Base-by-base conservation (phyloP, 2,888 invertebrate species). In the Agapostemon virescens region DNA sequence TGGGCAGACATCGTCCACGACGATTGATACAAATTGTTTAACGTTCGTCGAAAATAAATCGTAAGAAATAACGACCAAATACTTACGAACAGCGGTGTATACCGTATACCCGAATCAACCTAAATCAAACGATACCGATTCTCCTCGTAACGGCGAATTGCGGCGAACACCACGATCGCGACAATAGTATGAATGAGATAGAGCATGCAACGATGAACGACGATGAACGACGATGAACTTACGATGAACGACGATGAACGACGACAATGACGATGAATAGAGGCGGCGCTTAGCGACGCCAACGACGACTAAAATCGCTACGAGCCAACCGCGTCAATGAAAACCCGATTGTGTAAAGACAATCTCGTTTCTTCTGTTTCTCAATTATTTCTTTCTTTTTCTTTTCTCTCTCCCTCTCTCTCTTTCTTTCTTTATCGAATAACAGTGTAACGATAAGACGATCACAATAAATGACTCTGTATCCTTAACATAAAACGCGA, bases 361-460 rank as follows among this genome's bases (percentile, higher is more conserved):
- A 86, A 74, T 74, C 55, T 64, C 63, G 9, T 55, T 64, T 49
- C 49, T 49, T 49, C 49, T 49, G 49, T 49, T 40, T 55, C 26
- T 55, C 52, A 55, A n/a, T 55, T 52, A 55, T 55, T 26, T 55
- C 36, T 36, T 36, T 36, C 20, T 58, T 66, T 71, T 58, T 71
- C 63, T 67, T n/a, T n/a, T n/a, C n/a, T n/a, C n/a, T n/a, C n/a
- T n/a, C n/a, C n/a, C n/a, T n/a, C n/a, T n/a, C n/a, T n/a, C n/a
- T n/a, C n/a, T n/a, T n/a, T n/a, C n/a, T n/a, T n/a, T n/a, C n/a
- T 81, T 74, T 70, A 85, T 85, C 72, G 79, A 85, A 77, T 79
- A 86, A 82, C 82, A 82, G 69, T 78, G 66, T 82, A 85, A 86
- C 84, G 78, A 77, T 70, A 79, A 80, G 82, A 81, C 82, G 78